Percentiles rank a stretch among this genome's conserved stretches.
Evolutionary conservation across 2,113 vertebrate species (phyloP).

Genomic region (Etheostoma cragini): DNA sequence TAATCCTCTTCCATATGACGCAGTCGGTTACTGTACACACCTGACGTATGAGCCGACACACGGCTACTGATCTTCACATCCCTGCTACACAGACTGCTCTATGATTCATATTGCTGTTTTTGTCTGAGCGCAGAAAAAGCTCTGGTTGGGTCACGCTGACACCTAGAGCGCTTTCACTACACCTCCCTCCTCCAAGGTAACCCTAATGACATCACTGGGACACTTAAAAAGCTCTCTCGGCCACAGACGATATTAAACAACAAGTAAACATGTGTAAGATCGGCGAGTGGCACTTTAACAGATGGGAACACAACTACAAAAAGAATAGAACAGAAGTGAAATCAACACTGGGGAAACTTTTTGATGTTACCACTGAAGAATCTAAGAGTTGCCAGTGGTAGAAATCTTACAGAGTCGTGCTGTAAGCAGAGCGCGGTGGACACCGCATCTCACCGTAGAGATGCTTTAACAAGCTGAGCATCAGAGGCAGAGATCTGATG

Average conservation of each 20-base stretch:
- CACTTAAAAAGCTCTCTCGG: neutral
- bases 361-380: conserved; percentile 40
- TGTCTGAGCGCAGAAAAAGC: neutral
- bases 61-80: neutral
- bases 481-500: neutral
- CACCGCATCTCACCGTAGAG: neutral
- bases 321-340: conserved; percentile 22
- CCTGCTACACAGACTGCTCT: conserved; percentile 53
- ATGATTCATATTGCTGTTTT: conserved; percentile 25
- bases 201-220: neutral
- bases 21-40: neutral
- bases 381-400: conserved; percentile 19
- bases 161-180: neutral
- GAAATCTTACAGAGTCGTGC: neutral
- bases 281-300: neutral
- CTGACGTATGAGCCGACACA: neutral
- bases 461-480: neutral
- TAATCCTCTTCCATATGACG: too few relatives aligned
- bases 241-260: neutral
- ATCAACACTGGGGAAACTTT: conserved; percentile 7
- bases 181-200: too few relatives aligned
- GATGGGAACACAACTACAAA: neutral
- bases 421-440: neutral
- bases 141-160: neutral
- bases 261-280: neutral